Base-by-base conservation (phyloP, 2,113 vertebrate genomes). In the Chascanopsetta lugubris region DNA sequence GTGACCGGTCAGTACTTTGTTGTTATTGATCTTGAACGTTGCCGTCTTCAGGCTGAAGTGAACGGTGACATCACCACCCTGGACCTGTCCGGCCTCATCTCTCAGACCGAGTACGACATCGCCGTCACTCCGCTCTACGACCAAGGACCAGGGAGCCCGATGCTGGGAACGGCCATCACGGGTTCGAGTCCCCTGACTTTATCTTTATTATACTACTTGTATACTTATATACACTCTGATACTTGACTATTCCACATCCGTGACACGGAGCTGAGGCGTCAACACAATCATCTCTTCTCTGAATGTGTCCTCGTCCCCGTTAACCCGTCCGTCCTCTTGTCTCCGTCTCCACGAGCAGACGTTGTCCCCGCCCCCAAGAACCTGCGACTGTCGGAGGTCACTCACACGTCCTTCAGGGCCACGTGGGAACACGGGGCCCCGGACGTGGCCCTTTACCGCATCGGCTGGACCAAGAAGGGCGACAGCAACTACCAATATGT, bases 391-490 rank as follows among this genome's bases (percentile, higher is more conserved):
- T 95, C 95, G 1, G 95, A 96, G 2, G 88, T 96, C 49, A 94
- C 92, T 21, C 91, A 93, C 0, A 93, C 91, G 38, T 95, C 94
- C 20, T 98, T 99, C 89, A 90, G 93, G 79, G 94, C 86, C 26
- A 93, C 93, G 0, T 99, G 97, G 97, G 93, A 97, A 24, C 96
- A 98, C 17, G 96, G 95, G 20, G 97, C 95, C 59, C 87, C 94
- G 0, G 97, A 99, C 46, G 96, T 99, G 6, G 91, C 94, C 63
- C 89, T 99, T 0, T 99, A 98, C 58, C 94, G 96, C 64, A 74
- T 99, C 30, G 92, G 90, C 17, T 99, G 95, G 96, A 75, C 75
- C 25, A 94, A 92, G 67, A 87, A 86, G 58, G 94, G 93, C 6
- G 87, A 77, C 3, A 7, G 2, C 0, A 80, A 94, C 36, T 4